Evolutionary conservation across 1,140 invertebrate species (phyloP).

Genomic region (Bombus haemorrhoidalis): DNA sequence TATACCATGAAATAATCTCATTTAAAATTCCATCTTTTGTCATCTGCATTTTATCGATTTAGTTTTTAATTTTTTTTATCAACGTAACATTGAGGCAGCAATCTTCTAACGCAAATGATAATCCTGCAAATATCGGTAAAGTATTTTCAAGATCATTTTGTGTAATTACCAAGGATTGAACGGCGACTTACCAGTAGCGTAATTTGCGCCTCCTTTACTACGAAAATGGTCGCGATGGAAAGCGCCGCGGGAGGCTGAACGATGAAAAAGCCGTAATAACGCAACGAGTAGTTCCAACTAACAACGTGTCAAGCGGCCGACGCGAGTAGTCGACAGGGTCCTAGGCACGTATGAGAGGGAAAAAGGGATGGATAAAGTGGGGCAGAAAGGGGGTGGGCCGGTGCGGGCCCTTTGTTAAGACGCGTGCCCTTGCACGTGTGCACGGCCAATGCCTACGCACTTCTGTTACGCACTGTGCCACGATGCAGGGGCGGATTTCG

Average conservation of each 20-base stretch:
- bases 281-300: conserved; percentile 49
- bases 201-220: conserved; percentile 23
- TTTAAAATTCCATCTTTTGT: background rate
- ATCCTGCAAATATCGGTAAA: too few relatives aligned
- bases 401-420: conserved; percentile 77
- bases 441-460: conserved; percentile 75
- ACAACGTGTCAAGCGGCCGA: conserved; percentile 40
- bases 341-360: conserved; percentile 29
- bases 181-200: background rate
- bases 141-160: background rate
- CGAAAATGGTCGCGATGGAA: conserved; percentile 25
- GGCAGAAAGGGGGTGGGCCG: conserved; percentile 65
- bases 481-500: conserved; percentile 45
- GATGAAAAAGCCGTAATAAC: conserved; percentile 60
- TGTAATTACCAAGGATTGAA: background rate
- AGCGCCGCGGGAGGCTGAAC: conserved; percentile 46
- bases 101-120: background rate
- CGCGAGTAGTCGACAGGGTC: conserved; percentile 27
- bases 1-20: too few relatives aligned
- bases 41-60: background rate
- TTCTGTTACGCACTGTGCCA: conserved; percentile 64
- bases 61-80: too few relatives aligned
- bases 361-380: conserved; percentile 52
- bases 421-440: conserved; percentile 79
- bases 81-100: background rate